These are phyloP conservation scores for Cheiracanthium punctorium DNA, from an alignment of 2,888 invertebrate species.

Conservation along the genomic window DNA sequence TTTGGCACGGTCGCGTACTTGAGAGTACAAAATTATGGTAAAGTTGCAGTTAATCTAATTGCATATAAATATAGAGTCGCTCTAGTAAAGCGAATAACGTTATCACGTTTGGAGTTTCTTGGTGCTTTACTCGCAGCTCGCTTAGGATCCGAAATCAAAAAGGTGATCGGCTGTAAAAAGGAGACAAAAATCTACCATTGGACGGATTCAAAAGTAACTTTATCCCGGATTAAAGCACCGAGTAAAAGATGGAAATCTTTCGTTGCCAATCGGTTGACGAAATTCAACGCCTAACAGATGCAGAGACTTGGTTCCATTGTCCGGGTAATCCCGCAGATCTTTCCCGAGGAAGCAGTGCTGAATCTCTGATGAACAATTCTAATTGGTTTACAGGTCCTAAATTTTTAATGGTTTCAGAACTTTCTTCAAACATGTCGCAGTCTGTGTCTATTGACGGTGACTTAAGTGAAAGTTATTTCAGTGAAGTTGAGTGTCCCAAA, in stretches of 20 bases:
- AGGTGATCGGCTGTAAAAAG: background rate
- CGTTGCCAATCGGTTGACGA: background rate
- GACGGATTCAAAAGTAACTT: slow-evolving; percentile 7
- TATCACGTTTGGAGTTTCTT: background rate
- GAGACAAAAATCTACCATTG: background rate
- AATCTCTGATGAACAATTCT: background rate
- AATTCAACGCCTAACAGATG: background rate
- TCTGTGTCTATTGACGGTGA: too few species aligned
- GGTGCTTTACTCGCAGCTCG: slow-evolving; percentile 17
- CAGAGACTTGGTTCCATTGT: background rate
- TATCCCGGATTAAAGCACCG: slow-evolving; percentile 12
- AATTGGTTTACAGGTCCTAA: background rate
- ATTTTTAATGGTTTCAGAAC: background rate
- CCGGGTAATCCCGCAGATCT: background rate
- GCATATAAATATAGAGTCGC: background rate
- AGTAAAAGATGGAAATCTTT: slow-evolving; percentile 8
- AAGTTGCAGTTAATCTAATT: background rate
- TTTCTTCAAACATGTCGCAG: too few species aligned
- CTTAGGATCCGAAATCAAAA: background rate
- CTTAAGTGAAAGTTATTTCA: too few species aligned
- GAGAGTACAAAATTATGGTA: background rate
- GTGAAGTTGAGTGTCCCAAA: too few species aligned
- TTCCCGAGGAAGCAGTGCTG: background rate
- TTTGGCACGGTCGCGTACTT: background rate
- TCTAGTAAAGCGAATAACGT: background rate